Conservation (phyloP, 35 echinoderm and acorn worm species). For the Ophioderma brevispina region DNA sequence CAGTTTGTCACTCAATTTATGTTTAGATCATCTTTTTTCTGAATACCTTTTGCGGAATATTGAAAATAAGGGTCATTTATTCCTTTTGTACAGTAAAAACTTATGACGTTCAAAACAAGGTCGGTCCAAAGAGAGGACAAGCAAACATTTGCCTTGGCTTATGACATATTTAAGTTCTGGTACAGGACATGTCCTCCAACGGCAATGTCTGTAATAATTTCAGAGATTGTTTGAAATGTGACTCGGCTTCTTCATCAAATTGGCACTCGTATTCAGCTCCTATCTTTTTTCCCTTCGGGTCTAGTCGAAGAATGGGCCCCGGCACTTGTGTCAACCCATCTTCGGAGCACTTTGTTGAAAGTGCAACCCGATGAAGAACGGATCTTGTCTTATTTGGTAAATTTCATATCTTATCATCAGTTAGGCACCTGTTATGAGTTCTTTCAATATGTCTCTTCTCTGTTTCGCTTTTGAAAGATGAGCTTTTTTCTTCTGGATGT, state of each 20-base stretch:
- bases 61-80: too few species aligned
- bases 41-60: too few species aligned
- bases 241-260: background rate
- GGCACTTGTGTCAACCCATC: slow-evolving; percentile 4
- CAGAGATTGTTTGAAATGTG: background rate
- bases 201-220: too few species aligned
- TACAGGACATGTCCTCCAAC: too few species aligned
- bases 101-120: background rate
- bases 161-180: too few species aligned
- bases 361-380: background rate
- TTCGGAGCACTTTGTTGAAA: background rate
- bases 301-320: too few species aligned
- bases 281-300: background rate
- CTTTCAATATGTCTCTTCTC: background rate
- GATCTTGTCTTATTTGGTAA: background rate
- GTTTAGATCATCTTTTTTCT: too few species aligned
- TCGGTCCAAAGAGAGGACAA: background rate
- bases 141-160: too few species aligned
- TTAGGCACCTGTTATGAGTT: slow-evolving; percentile 8
- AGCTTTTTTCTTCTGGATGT: background rate
- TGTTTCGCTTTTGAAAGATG: background rate
- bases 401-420: background rate
- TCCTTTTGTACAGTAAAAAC: too few species aligned
- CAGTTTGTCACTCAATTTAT: too few species aligned
- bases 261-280: background rate